These are phyloP conservation scores for Limulus polyphemus DNA, from an alignment of 2,888 invertebrate genomes.

Conservation along the genomic window DNA sequence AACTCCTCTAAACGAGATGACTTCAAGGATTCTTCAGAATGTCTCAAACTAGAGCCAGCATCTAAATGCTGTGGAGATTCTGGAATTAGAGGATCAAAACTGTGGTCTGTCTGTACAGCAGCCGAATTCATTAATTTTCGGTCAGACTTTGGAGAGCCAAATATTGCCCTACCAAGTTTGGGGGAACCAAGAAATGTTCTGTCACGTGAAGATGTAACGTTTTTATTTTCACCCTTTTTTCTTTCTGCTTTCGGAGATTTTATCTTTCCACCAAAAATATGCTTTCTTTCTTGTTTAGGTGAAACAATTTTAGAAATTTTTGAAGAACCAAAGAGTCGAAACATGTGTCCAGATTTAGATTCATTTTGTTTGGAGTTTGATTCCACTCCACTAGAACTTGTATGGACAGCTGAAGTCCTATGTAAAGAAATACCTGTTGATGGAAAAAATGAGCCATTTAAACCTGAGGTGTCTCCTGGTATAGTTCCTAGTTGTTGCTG, in stretches of 20 bases:
- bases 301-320: slow-evolving; percentile 25
- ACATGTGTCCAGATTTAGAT: slow-evolving; percentile 10
- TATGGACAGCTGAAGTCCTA: neutral
- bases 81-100: slow-evolving; percentile 12
- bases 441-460: neutral
- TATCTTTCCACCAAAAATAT: too few species aligned
- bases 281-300: slow-evolving; percentile 23
- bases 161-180: slow-evolving; percentile 17
- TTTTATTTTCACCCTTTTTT: slow-evolving; percentile 17
- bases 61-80: neutral
- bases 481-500: neutral
- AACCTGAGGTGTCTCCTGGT: neutral
- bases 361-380: slow-evolving; percentile 4
- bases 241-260: slow-evolving; percentile 15
- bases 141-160: slow-evolving; percentile 17
- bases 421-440: neutral
- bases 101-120: slow-evolving; percentile 4
- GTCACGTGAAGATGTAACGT: slow-evolving; percentile 7
- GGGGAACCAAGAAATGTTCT: slow-evolving; percentile 23
- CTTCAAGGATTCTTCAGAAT: neutral
- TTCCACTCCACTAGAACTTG: neutral
- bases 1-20: slow-evolving; percentile 1
- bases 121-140: slow-evolving; percentile 4
- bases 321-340: slow-evolving; percentile 25
- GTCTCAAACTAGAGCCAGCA: neutral